A percentile compares a stretch with the other conserved stretches of the same genome.
Evolutionary conservation across 2,113 vertebrate species (phyloP).

Genomic region (Trogon melanurus): DNA sequence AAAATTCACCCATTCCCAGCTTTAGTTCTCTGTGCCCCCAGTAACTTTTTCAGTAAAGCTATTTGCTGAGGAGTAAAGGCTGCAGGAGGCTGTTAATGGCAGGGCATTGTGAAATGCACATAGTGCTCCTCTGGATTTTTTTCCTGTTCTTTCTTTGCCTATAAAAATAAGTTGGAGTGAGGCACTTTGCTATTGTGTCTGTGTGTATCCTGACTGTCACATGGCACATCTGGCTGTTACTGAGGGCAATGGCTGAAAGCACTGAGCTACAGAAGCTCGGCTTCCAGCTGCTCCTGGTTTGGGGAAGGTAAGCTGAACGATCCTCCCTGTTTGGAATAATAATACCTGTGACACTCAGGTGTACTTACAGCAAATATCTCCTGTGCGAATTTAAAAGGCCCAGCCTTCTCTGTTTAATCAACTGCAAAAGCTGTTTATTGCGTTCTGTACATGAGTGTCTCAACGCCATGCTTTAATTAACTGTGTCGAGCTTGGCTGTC

Average conservation of each 20-base stretch:
- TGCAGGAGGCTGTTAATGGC: not conserved
- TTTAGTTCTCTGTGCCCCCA: not conserved
- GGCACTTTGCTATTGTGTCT: not conserved
- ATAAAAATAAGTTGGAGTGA: not conserved
- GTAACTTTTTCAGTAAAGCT: constrained; percentile 25
- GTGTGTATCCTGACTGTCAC: not conserved
- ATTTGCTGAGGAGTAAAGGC: constrained; percentile 7
- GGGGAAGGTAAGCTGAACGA: not conserved
- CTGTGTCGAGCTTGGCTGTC: not conserved
- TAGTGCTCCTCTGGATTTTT: not conserved
- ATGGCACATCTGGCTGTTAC: rapidly evolving
- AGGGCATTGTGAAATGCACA: not conserved
- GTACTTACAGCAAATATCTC: not conserved
- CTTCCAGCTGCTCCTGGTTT: not conserved
- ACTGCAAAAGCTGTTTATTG: constrained; percentile 48
- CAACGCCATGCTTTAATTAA: not conserved
- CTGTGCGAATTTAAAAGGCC: not conserved
- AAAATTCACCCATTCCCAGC: not conserved
- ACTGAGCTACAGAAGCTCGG: not conserved
- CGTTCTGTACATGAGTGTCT: constrained; percentile 10
- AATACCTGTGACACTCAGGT: not conserved
- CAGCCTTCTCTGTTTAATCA: constrained; percentile 26
- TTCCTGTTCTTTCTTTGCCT: not conserved
- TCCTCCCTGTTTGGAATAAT: not conserved
- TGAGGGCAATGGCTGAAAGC: not conserved